A percentile compares a stretch with the other conserved stretches of the same genome.
phyloP scores from a whole-genome alignment of 1,140 invertebrate genomes.

The Leptonema lineaticorne region DNA sequence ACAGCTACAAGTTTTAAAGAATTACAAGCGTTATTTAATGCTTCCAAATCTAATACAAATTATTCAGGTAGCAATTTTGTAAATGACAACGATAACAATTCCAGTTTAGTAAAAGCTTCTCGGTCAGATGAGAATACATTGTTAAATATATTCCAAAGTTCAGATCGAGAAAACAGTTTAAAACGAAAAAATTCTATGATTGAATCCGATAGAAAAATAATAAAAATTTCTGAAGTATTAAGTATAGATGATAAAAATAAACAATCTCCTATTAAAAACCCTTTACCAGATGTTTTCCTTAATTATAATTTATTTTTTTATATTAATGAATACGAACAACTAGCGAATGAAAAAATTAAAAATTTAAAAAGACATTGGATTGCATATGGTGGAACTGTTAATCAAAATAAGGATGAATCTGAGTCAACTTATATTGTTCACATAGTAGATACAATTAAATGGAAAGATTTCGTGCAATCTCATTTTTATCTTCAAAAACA shows the following conservation, averaged over 20 bases:
- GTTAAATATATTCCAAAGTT: constrained; percentile 8
- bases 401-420: constrained; percentile 48
- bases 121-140: too few species aligned
- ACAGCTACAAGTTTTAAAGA: constrained; percentile 78
- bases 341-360: constrained; percentile 46
- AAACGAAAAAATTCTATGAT: background rate
- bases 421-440: constrained; percentile 57
- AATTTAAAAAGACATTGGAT: constrained; percentile 56
- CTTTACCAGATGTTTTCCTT: constrained; percentile 50
- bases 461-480: constrained; percentile 48
- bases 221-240: too few species aligned
- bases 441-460: constrained; percentile 47
- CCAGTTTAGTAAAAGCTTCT: too few species aligned
- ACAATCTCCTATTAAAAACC: constrained; percentile 47
- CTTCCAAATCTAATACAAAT: constrained; percentile 69
- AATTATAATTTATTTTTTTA: constrained; percentile 50
- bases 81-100: too few species aligned
- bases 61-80: too few species aligned
- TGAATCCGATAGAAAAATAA: too few species aligned
- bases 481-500: constrained; percentile 45
- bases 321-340: constrained; percentile 48
- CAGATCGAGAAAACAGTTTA: too few species aligned
- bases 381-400: constrained; percentile 53
- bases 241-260: too few species aligned
- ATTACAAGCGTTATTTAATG: constrained; percentile 64